phyloP scores from a whole-genome alignment of 2,113 vertebrate species.

The Crotophaga sulcirostris region DNA sequence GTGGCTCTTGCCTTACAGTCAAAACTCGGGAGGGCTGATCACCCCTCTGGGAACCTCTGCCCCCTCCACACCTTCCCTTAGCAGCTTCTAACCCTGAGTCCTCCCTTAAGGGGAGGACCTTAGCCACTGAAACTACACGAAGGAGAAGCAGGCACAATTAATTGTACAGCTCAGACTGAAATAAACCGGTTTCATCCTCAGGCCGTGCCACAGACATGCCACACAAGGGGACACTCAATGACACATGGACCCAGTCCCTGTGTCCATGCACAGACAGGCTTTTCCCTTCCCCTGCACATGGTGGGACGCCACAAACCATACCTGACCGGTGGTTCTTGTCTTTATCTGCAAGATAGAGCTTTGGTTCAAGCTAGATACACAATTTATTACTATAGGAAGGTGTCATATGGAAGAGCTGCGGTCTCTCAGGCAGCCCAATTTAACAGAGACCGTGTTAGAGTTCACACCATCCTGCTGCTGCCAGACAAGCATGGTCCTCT shows the following conservation, averaged over 20 bases:
- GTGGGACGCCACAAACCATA: background rate
- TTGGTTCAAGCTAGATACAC: background rate
- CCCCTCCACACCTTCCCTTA: background rate
- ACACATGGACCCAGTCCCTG: background rate
- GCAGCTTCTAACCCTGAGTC: background rate
- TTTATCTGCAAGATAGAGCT: background rate
- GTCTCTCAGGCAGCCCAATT: rapidly evolving
- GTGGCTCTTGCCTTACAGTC: rapidly evolving
- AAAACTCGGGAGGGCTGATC: background rate
- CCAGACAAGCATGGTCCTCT: background rate
- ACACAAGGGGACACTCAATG: background rate
- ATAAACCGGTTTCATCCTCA: background rate
- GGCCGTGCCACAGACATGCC: background rate
- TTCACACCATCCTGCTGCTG: background rate
- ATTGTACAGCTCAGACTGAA: background rate
- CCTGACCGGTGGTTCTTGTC: background rate
- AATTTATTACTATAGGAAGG: background rate
- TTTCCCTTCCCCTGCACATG: background rate
- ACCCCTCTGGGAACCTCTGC: background rate
- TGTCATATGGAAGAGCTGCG: background rate
- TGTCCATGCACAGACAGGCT: rapidly evolving
- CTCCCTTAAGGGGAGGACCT: background rate
- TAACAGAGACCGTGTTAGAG: background rate
- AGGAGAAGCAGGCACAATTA: background rate
- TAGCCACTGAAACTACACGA: rapidly evolving